Evolutionary conservation across 2,888 invertebrate species (phyloP).

Genomic region (Caenorhabditis afra): DNA sequence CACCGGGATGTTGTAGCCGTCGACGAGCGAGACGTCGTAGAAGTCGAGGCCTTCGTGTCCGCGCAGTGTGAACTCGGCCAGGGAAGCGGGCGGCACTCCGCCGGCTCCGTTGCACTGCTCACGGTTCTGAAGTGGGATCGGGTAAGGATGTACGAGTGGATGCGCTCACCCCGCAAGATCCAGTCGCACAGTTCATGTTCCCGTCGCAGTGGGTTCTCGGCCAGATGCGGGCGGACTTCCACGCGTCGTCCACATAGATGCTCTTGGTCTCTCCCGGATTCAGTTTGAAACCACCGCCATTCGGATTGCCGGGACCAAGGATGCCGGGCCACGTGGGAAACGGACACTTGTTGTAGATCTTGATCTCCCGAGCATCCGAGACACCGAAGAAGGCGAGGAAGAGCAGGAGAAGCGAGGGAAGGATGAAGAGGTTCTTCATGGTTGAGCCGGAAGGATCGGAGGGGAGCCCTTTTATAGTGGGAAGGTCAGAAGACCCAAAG

Average conservation of each 20-base stretch:
- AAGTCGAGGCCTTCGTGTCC: constrained; percentile 80
- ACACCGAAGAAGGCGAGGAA: no score
- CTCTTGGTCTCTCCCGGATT: constrained; percentile 51
- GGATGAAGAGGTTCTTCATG: constrained; percentile 4
- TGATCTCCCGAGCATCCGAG: constrained; percentile 34
- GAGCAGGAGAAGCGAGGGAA: neutral
- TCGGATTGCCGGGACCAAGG: constrained; percentile 52
- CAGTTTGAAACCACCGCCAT: constrained; percentile 67
- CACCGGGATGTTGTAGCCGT: constrained; percentile 82
- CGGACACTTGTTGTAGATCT: constrained; percentile 71
- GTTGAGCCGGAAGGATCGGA: neutral
- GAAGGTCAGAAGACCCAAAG: neutral
- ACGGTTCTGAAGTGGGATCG: constrained; percentile 22
- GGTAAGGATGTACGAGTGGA: neutral
- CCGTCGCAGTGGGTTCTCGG: constrained; percentile 69
- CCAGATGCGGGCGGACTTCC: constrained; percentile 70
- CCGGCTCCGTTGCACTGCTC: constrained; percentile 79
- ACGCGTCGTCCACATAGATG: constrained; percentile 63
- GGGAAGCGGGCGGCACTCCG: constrained; percentile 81
- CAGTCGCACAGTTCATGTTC: constrained; percentile 71
- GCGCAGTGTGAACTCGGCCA: constrained; percentile 82
- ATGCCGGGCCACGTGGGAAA: constrained; percentile 73
- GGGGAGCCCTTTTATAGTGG: neutral
- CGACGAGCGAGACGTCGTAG: constrained; percentile 83
- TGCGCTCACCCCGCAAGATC: constrained; percentile 55